These are phyloP conservation scores for Spodoptera picta DNA, from an alignment of 2,888 invertebrate genomes.

Conservation along the genomic window DNA sequence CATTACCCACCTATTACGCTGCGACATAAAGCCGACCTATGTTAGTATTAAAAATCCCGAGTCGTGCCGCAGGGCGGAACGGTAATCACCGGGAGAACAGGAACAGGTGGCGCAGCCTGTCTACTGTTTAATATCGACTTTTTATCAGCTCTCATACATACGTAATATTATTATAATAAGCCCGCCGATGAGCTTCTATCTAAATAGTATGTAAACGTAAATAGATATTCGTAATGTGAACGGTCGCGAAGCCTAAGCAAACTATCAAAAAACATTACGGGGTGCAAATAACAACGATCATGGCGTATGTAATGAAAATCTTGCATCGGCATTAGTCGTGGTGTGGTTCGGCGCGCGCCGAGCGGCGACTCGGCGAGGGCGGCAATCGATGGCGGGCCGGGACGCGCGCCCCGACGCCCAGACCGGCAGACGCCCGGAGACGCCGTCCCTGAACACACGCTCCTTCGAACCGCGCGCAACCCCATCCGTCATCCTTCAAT, in stretches of 20 bases:
- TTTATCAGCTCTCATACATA: constrained; percentile 68
- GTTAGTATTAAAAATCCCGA: constrained; percentile 66
- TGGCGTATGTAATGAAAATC: constrained; percentile 87
- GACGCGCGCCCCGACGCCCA: constrained; percentile 89
- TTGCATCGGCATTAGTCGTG: constrained; percentile 84
- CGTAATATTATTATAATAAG: constrained; percentile 58
- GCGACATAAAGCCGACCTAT: constrained; percentile 57
- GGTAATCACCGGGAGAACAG: constrained; percentile 70
- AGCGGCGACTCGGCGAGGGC: constrained; percentile 85
- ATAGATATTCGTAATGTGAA: constrained; percentile 63
- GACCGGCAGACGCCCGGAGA: constrained; percentile 90
- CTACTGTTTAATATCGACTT: constrained; percentile 71
- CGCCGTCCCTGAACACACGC: constrained; percentile 82
- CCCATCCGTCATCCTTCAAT: constrained; percentile 82
- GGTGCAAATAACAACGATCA: constrained; percentile 88
- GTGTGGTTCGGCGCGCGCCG: constrained; percentile 83
- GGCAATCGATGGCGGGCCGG: constrained; percentile 88
- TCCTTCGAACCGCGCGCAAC: constrained; percentile 74
- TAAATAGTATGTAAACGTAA: constrained; percentile 66
- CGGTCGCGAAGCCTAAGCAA: constrained; percentile 76
- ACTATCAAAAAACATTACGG: constrained; percentile 87
- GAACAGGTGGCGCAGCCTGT: constrained; percentile 74
- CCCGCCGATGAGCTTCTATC: constrained; percentile 58
- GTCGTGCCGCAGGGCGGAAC: constrained; percentile 66
- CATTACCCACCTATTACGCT: constrained; percentile 56